Base-by-base conservation (phyloP, 2,113 vertebrate species). In the rabbit (Oryctolagus cuniculus) region DNA sequence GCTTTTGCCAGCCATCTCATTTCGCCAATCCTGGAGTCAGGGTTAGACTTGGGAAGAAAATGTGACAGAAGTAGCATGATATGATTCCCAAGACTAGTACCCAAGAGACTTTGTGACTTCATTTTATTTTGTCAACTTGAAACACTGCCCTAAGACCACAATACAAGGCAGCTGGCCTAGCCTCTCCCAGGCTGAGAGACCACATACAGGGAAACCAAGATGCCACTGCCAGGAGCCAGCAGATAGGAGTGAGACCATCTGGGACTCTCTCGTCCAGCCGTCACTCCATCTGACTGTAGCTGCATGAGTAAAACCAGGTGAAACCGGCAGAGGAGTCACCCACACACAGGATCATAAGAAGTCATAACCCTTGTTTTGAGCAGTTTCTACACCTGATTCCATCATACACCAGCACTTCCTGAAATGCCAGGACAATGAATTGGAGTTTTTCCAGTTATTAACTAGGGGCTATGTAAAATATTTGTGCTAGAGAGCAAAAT, bases 401-500 rank as follows among this genome's bases (percentile, higher is more conserved):
- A 21, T 55, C 55, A 78, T 58, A 72, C 5, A 55, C 29, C 6
- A 6, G 13, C 36, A 74, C 74, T 83, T 92, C 6, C 77, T 84
- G 13, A 75, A 92, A 92, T 64, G 17, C 36, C 64, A 90, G 17
- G 17, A 21, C 51, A 87, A 51, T 82, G 66, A 24, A 44, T n/a
- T 86, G 6, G n/a, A 64, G 27, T 34, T 66, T 74, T 87, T 87
- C 89, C 51, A 92, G 10, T 78, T 84, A 58, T 66, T 93, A 64
- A 87, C 6, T 84, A 17, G 82, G 17, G 83, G n/a, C 22, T 58
- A 81, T 79, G 36, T 64, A 49, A 84, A 94, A 22, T 63, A 66
- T 72, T 83, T 90, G 95, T 87, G 53, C 51, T 64, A 55, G 34
- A 21, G 72, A 64, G 74, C 58, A 12, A 90, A 70, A 66, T 63